These are phyloP conservation scores for Latrodectus elegans DNA, from an alignment of 2,888 invertebrate species.

Conservation along the genomic window DNA sequence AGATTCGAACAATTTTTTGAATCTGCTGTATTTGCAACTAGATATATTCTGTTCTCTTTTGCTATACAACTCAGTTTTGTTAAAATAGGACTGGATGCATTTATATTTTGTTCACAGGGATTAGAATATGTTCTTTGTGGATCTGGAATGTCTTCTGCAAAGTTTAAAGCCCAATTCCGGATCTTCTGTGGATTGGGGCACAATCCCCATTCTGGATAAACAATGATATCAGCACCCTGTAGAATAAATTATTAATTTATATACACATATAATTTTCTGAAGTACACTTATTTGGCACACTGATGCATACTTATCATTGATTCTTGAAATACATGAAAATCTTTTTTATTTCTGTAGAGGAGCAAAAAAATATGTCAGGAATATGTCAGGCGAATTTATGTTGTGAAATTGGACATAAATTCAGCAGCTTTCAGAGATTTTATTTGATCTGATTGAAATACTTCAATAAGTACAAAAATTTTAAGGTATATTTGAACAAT, in stretches of 20 bases:
- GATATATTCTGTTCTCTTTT: conserved; percentile 78
- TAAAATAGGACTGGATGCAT: conserved; percentile 65
- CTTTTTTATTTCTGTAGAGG: too few relatives aligned
- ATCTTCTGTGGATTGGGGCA: conserved; percentile 14
- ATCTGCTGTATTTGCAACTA: conserved; percentile 84
- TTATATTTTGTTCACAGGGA: conserved; percentile 23
- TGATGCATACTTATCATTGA: too few relatives aligned
- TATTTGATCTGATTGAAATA: too few relatives aligned
- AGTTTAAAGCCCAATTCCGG: not conserved
- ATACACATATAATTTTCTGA: not conserved
- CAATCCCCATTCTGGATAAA: conserved; percentile 83
- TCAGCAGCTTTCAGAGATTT: too few relatives aligned
- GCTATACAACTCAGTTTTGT: conserved; percentile 78
- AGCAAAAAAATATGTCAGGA: too few relatives aligned
- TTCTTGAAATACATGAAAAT: too few relatives aligned
- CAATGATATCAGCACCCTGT: conserved; percentile 83
- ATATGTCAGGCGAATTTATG: too few relatives aligned
- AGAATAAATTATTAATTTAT: conserved; percentile 11
- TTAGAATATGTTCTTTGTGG: conserved; percentile 5
- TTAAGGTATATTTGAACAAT: too few relatives aligned
- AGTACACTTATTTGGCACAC: too few relatives aligned
- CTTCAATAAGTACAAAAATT: too few relatives aligned
- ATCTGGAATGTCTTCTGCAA: conserved; percentile 31
- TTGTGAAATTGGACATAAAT: too few relatives aligned
- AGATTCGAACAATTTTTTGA: conserved; percentile 77